Evolutionary conservation across 1,140 invertebrate genomes (phyloP), one percentile per base, ranked within the genome.

Genomic region (Caenorhabditis brenneri): DNA sequence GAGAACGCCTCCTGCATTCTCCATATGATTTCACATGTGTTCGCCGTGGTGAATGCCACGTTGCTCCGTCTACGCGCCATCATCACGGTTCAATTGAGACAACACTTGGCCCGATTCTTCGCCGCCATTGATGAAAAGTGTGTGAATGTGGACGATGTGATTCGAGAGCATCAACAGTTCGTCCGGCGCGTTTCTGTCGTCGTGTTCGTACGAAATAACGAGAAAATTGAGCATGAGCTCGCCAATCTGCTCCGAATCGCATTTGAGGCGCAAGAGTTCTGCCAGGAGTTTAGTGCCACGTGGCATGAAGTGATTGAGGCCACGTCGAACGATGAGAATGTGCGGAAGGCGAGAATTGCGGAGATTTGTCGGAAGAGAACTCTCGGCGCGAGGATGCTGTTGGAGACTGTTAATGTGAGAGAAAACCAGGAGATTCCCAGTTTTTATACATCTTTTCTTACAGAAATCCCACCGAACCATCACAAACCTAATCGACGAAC

Each of bases 41-140:
- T 74, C 22, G 42, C 19, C 10, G 16, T 74, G 36, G n/a, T 74
- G 16, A 74, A 74, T 15, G 5, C 65, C 0, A 7, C 65, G 4
- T n/a, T 74, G n/a, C 65, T 74, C 2, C 65, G 65, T 27, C 12
- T 74, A 2, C 19, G 65, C 22, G 42, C 12, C 22, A 29, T 19
- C 9, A 31, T 74, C 24, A 24, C 65, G 2, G 22, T 74, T 12
- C 65, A 74, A 24, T 15, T 74, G 3, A 16, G 9, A 0, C 65
- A 42, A 42, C 29, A 19, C 22, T 24, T 74, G 7, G 19, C 33
- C n/a, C 16, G 65, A 22, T 74, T 74, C 5, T 7, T 74, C n/a
- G 65, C 65, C 15, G 65, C 65, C 9, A 39, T 74, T 15, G 65
- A 74, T 46, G 65, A 74, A n/a, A 74, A 74, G n/a, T 74, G 65